Evolutionary conservation across 2,888 invertebrate species (phyloP), one percentile per base, ranked within the genome.

Genomic region (Ichneumoninae sp.): DNA sequence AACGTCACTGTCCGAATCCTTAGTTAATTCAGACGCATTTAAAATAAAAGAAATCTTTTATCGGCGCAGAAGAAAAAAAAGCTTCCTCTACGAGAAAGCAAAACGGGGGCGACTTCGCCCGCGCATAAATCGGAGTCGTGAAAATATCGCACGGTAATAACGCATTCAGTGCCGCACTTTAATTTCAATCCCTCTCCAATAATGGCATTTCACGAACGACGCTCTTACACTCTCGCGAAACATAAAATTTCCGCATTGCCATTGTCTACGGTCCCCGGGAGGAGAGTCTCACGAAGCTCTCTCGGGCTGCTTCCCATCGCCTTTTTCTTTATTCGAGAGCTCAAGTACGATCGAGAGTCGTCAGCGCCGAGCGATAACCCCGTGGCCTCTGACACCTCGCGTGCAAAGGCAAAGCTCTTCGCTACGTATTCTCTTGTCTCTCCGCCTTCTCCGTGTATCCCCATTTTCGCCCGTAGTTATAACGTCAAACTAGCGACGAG

Each of bases 361-460:
- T 62, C 30, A 62, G 62, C 26, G 62, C 30, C 62, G 69, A 44
- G 78, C 69, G 82, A 82, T 82, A 82, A 82, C 82, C 82, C 66
- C 69, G 71, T 79, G 78, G 78, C 79, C 79, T 80, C 72, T 80
- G 79, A 80, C 79, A 79, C 69, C 78, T 60, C 78, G 78, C 60
- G 54, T 52, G n/a, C 44, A 79, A 62, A 54, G 40, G 19, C 66
- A 68, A 52, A 60, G 62, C 68, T 66, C 71, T 70, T 33, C 66
- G 36, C 68, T 71, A 50, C 77, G 40, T 60, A 66, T 62, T 57
- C 65, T 50, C 54, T 76, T 19, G 54, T 68, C 62, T 30, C 26
- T 10, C 5, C 50, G 68, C 50, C 72, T 69, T 72, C 68, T 82
- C 57, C 68, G 26, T 62, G n/a, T 54, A 54, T 22, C 52, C 62